Evolutionary conservation across 35 echinoderm and acorn worm species (phyloP).

Genomic region (Heliocidaris tuberculata): DNA sequence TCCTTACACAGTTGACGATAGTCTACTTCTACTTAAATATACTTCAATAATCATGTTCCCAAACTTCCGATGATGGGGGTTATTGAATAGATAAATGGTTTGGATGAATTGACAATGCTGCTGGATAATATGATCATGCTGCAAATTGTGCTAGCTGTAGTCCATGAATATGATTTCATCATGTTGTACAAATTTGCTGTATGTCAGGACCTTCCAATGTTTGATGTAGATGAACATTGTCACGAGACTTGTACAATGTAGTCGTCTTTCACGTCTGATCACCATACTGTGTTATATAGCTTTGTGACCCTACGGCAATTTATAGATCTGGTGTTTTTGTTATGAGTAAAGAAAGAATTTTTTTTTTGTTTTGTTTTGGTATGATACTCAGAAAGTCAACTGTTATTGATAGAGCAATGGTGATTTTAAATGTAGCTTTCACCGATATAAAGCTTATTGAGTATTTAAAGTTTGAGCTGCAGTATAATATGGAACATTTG

Average conservation of each 20-base stretch:
- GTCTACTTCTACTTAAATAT: not conserved
- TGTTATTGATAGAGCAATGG: too few species aligned
- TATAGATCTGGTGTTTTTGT: not conserved
- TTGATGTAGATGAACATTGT: not conserved
- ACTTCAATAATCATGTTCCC: not conserved
- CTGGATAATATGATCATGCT: conserved; percentile 1
- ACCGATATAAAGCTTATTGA: not conserved
- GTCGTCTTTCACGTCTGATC: not conserved
- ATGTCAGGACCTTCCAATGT: not conserved
- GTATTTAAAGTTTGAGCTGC: not conserved
- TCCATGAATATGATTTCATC: not conserved
- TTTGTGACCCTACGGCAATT: not conserved
- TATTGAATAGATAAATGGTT: not conserved
- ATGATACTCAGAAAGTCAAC: not conserved
- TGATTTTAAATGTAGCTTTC: not conserved
- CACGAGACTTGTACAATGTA: not conserved
- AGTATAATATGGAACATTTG: not conserved
- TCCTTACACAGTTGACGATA: not conserved
- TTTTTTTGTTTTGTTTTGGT: not conserved
- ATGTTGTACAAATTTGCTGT: not conserved
- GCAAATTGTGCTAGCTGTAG: not conserved
- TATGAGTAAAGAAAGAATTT: not conserved
- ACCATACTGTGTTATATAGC: not conserved
- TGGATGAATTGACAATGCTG: not conserved
- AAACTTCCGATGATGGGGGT: not conserved